These are phyloP conservation scores for Eupithecia dodoneata DNA, from an alignment of 2,888 invertebrate genomes.

Conservation along the genomic window DNA sequence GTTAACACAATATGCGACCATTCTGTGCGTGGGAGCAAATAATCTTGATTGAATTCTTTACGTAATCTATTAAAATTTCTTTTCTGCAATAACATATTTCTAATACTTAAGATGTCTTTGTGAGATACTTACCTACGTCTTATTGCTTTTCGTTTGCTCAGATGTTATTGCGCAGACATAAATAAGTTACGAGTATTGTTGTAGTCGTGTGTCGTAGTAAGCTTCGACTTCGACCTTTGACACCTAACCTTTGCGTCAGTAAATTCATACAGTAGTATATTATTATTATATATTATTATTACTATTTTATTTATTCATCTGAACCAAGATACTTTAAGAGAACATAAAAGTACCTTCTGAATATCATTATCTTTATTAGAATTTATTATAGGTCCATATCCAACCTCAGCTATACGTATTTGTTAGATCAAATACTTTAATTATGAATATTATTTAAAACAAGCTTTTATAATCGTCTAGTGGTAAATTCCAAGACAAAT, in stretches of 20 bases:
- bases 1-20: not conserved
- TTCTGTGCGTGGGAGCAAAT: not conserved
- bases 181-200: slow-evolving; percentile 6
- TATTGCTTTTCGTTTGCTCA: slow-evolving; percentile 7
- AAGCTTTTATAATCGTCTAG: not conserved
- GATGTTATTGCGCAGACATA: slow-evolving; percentile 9
- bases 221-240: slow-evolving; percentile 12
- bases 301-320: not conserved
- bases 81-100: not conserved
- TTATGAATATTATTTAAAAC: not conserved
- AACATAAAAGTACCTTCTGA: not conserved
- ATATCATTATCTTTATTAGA: not conserved
- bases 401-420: not conserved
- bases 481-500: not conserved
- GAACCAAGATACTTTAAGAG: not conserved
- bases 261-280: slow-evolving; percentile 5
- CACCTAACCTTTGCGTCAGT: not conserved
- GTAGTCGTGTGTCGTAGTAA: not conserved
- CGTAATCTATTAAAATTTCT: not conserved
- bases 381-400: not conserved
- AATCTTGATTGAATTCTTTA: not conserved
- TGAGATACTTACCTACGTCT: not conserved
- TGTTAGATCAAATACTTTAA: not conserved
- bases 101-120: not conserved
- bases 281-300: too few species aligned